Percentiles rank a stretch among this genome's conserved stretches.
Conservation (phyloP, 2,888 invertebrate species). For the Amiota minor region DNA sequence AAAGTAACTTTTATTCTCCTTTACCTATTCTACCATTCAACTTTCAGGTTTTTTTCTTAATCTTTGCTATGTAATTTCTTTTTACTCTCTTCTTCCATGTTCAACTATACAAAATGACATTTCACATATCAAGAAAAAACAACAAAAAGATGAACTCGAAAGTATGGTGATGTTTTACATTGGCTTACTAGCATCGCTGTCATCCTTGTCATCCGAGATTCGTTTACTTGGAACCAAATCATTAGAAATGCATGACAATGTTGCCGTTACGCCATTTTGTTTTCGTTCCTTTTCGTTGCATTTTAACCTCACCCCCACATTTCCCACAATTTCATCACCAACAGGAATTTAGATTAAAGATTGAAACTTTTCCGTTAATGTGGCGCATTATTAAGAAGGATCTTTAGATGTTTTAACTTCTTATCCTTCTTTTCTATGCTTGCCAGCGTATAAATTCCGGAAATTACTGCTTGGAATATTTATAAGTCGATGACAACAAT, state of each 20-base stretch:
- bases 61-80: no score
- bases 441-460: conserved; percentile 44
- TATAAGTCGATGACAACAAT: conserved; percentile 32
- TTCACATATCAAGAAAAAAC: conserved; percentile 62
- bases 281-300: background rate
- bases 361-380: conserved; percentile 66
- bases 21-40: background rate
- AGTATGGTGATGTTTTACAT: background rate
- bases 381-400: conserved; percentile 62
- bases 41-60: background rate
- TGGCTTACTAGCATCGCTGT: conserved; percentile 5
- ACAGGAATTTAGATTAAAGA: conserved; percentile 66
- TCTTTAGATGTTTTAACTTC: conserved; percentile 40
- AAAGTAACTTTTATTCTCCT: background rate
- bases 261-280: conserved; percentile 36
- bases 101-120: conserved; percentile 63
- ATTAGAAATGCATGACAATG: conserved; percentile 69
- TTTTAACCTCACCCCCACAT: conserved; percentile 42
- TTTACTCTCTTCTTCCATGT: conserved; percentile 44
- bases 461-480: conserved; percentile 58
- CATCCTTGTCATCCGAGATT: conserved; percentile 35
- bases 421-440: conserved; percentile 1
- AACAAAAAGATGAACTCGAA: conserved; percentile 18
- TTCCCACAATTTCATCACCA: conserved; percentile 30
- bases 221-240: conserved; percentile 49